phyloP scores from a whole-genome alignment of 2,888 invertebrate species.

The Furcula furcula region DNA sequence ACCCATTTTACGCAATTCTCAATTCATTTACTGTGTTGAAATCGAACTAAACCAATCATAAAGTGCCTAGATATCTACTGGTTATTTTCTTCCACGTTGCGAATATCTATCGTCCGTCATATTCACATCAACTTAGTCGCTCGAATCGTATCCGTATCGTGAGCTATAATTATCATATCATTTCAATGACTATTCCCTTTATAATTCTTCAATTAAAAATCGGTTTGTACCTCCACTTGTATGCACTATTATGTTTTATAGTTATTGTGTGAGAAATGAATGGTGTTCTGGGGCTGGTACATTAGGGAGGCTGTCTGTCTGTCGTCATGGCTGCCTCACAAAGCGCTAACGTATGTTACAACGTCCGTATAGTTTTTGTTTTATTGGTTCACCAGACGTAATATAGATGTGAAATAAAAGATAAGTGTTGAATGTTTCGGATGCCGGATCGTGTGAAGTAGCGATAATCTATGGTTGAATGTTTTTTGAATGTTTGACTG shows the following conservation, averaged over 20 bases:
- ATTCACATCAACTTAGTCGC: neutral
- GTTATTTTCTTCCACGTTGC: no score
- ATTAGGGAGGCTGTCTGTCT: slow-evolving; percentile 40
- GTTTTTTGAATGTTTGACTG: neutral
- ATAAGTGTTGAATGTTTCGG: slow-evolving; percentile 1
- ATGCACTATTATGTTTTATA: slow-evolving; percentile 29
- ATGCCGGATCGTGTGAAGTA: neutral
- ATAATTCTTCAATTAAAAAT: slow-evolving; percentile 18
- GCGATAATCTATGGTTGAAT: neutral
- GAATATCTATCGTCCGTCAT: neutral
- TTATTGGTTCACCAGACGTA: slow-evolving; percentile 1
- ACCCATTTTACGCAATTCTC: no score
- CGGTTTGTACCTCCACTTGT: slow-evolving; percentile 16
- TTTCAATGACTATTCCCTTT: slow-evolving; percentile 2
- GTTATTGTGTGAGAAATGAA: slow-evolving; percentile 42
- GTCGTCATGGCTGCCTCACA: slow-evolving; percentile 22
- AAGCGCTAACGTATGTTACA: slow-evolving; percentile 1
- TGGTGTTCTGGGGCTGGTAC: slow-evolving; percentile 23
- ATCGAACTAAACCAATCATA: no score
- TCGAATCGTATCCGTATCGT: slow-evolving; percentile 6
- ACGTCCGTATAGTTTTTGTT: slow-evolving; percentile 1
- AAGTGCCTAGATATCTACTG: no score
- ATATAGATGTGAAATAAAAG: slow-evolving; percentile 2
- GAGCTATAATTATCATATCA: neutral
- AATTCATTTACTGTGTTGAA: no score